Percentiles rank a stretch among this genome's conserved stretches.
phyloP scores from a whole-genome alignment of 2,113 vertebrate genomes.

The Podarcis raffonei region DNA sequence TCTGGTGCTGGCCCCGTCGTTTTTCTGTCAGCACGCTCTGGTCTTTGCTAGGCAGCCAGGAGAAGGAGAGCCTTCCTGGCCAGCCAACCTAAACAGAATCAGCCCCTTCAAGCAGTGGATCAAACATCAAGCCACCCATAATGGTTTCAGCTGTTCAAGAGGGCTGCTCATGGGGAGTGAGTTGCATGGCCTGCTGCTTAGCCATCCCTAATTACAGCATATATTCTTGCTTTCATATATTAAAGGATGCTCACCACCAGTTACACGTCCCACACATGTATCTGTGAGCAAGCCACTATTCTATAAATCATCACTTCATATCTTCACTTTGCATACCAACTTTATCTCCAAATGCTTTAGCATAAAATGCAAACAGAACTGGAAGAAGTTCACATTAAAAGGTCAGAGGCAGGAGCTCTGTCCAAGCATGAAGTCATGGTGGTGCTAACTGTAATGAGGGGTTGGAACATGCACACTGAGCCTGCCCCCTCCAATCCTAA shows the following conservation, averaged over 20 bases:
- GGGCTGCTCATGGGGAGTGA: background rate
- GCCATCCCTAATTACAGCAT: background rate
- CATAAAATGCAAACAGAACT: constrained; percentile 2
- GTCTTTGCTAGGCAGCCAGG: background rate
- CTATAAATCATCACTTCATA: background rate
- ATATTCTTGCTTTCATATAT: background rate
- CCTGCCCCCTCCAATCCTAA: background rate
- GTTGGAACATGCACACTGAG: no score
- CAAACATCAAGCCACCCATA: background rate
- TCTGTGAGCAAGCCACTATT: background rate
- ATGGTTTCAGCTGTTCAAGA: background rate
- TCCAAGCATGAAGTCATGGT: background rate
- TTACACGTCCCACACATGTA: background rate
- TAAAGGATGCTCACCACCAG: background rate
- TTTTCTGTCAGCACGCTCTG: background rate
- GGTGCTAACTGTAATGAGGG: no score
- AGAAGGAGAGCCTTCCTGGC: background rate
- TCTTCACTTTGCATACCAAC: background rate
- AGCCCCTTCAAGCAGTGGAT: background rate
- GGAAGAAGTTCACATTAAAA: background rate
- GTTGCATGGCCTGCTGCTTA: background rate
- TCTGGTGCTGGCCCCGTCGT: background rate
- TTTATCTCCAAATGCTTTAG: background rate
- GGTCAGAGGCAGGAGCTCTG: background rate
- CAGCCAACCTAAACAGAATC: background rate